Conservation (phyloP, 2,113 vertebrate species). For the Hippocampus mohnikei region DNA sequence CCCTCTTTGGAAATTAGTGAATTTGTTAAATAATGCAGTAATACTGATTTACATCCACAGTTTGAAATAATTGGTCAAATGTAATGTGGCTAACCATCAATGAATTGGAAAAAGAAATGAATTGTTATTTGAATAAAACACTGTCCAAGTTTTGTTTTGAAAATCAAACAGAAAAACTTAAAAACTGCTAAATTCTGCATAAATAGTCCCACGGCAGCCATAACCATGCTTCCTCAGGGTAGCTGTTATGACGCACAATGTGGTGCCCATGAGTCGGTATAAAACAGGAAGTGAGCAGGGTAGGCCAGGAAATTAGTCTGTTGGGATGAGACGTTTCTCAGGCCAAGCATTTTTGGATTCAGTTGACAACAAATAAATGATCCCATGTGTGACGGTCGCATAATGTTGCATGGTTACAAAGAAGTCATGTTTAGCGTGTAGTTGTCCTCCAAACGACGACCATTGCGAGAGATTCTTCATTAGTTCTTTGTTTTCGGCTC, state of each 20-base stretch:
- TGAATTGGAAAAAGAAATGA: too few relatives aligned
- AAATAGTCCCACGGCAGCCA: neutral
- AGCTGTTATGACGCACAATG: constrained; percentile 46
- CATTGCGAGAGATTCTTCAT: constrained; percentile 21
- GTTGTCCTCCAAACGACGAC: constrained; percentile 17
- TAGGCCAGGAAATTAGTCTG: constrained; percentile 51
- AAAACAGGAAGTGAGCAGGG: constrained; percentile 61
- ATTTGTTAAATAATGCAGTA: too few relatives aligned
- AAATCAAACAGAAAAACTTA: neutral
- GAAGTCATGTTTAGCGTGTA: constrained; percentile 16
- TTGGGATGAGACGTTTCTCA: constrained; percentile 58
- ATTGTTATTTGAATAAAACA: too few relatives aligned
- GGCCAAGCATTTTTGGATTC: constrained; percentile 48
- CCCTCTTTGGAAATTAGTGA: too few relatives aligned
- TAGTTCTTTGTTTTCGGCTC: constrained; percentile 19
- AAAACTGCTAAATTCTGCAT: constrained; percentile 26
- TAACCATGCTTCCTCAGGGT: neutral
- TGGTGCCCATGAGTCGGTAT: constrained; percentile 38
- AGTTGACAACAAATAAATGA: constrained; percentile 55
- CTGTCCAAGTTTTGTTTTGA: too few relatives aligned
- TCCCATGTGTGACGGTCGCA: constrained; percentile 47
- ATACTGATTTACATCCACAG: too few relatives aligned
- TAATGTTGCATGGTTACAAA: constrained; percentile 44
- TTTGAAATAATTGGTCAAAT: too few relatives aligned
- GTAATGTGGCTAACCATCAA: too few relatives aligned